These are phyloP conservation scores for Sylvicola fuscatus DNA, from an alignment of 2,888 invertebrate species.

Conservation along the genomic window DNA sequence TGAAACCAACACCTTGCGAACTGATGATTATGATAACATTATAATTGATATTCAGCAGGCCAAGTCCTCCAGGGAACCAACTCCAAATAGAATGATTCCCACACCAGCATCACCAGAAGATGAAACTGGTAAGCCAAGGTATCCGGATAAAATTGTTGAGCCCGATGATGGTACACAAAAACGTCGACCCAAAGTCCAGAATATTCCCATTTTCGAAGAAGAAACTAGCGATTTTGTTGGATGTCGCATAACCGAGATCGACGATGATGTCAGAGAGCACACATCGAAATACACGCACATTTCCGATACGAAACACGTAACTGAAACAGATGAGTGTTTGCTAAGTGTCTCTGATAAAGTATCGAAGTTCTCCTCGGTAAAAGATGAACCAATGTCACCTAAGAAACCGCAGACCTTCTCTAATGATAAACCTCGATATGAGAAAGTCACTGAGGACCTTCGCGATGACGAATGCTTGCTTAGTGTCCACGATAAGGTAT, in stretches of 20 bases:
- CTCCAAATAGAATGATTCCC: conserved; percentile 49
- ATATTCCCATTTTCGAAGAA: conserved; percentile 34
- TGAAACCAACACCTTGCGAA: conserved; percentile 28
- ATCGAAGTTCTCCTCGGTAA: conserved; percentile 28
- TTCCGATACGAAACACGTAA: neutral
- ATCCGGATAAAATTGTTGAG: conserved; percentile 52
- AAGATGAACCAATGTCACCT: neutral
- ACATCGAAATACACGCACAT: neutral
- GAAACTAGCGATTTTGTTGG: conserved; percentile 25
- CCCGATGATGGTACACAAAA: conserved; percentile 41
- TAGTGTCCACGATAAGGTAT: conserved; percentile 47
- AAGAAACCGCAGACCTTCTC: neutral
- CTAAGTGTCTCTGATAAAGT: conserved; percentile 49
- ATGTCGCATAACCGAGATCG: conserved; percentile 32
- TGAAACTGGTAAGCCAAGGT: conserved; percentile 39
- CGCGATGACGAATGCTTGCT: conserved; percentile 42
- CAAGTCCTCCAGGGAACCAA: conserved; percentile 53
- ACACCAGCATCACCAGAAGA: conserved; percentile 37
- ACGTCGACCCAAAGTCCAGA: conserved; percentile 23
- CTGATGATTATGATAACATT: conserved; percentile 33
- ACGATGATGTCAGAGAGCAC: conserved; percentile 28
- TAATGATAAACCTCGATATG: conserved; percentile 6
- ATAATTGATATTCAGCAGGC: conserved; percentile 48
- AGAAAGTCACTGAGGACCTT: conserved; percentile 10
- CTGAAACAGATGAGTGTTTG: conserved; percentile 29